phyloP scores from a whole-genome alignment of 1,140 invertebrate genomes.

The Drosophila simulans region DNA sequence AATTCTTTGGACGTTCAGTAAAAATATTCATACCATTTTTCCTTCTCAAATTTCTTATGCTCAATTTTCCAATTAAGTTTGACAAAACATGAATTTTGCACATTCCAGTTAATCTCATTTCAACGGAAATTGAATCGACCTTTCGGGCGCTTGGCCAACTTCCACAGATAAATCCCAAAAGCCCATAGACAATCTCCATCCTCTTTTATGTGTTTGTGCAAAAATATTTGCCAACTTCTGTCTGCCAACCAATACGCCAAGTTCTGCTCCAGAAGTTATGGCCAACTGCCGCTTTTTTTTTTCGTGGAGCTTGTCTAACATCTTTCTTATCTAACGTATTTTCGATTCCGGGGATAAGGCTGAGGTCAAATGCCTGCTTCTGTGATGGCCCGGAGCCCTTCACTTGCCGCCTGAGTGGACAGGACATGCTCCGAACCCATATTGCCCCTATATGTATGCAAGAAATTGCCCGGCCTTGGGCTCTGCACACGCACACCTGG shows the following conservation, averaged over 20 bases:
- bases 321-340: slow-evolving; percentile 43
- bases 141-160: not conserved
- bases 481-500: slow-evolving; percentile 55
- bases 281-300: slow-evolving; percentile 42
- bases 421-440: slow-evolving; percentile 13
- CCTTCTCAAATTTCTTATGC: slow-evolving; percentile 3
- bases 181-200: slow-evolving; percentile 29
- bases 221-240: slow-evolving; percentile 63
- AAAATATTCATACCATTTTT: slow-evolving; percentile 1
- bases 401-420: slow-evolving; percentile 43
- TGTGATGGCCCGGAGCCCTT: slow-evolving; percentile 53
- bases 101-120: slow-evolving; percentile 46
- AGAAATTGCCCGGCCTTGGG: slow-evolving; percentile 61
- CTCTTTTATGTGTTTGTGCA: slow-evolving; percentile 21
- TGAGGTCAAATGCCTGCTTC: slow-evolving; percentile 51
- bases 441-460: slow-evolving; percentile 55
- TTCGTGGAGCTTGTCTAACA: slow-evolving; percentile 32
- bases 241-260: slow-evolving; percentile 44
- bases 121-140: slow-evolving; percentile 45
- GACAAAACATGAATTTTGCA: slow-evolving; percentile 46
- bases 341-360: slow-evolving; percentile 28
- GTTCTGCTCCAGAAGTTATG: slow-evolving; percentile 48
- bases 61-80: slow-evolving; percentile 51
- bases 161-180: slow-evolving; percentile 37
- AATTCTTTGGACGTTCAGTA: not conserved